Evolutionary conservation across 2,797 vertebrate genomes (phyloP).

Genomic region (Acrossocheilus wenchowensis): DNA sequence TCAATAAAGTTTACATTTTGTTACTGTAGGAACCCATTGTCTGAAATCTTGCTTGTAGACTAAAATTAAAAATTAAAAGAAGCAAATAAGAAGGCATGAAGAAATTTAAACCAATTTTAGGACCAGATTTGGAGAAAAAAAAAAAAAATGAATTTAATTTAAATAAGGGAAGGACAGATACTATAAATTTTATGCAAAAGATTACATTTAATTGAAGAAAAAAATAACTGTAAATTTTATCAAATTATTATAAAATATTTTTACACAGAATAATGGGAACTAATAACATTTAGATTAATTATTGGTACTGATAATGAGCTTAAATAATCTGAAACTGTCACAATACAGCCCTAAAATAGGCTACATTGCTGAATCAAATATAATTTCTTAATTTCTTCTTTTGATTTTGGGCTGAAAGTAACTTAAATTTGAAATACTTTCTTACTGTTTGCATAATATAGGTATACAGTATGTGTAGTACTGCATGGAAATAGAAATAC

Average conservation of each 20-base stretch:
- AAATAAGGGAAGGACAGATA: no score
- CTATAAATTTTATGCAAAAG: no score
- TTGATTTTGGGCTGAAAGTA: background rate
- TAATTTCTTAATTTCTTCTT: background rate
- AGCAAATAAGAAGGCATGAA: background rate
- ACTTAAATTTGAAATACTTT: background rate
- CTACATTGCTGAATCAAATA: background rate
- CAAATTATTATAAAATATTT: background rate
- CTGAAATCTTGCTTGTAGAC: background rate
- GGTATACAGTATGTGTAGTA: background rate
- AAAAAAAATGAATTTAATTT: no score
- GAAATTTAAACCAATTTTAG: background rate
- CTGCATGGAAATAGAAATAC: constrained; percentile 9
- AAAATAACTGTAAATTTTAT: background rate
- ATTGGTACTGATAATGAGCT: background rate
- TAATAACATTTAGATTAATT: background rate
- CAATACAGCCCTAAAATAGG: background rate
- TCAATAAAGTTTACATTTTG: constrained; percentile 88
- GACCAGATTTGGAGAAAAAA: no score
- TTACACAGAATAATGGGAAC: background rate
- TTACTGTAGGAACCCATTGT: constrained; percentile 64
- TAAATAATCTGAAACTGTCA: background rate
- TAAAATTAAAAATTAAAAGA: background rate
- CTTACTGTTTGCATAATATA: background rate
- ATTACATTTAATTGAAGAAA: no score